Percentiles rank a stretch among this genome's conserved stretches.
phyloP scores from a whole-genome alignment of 2,797 vertebrate genomes.

The Gastrophryne carolinensis region DNA sequence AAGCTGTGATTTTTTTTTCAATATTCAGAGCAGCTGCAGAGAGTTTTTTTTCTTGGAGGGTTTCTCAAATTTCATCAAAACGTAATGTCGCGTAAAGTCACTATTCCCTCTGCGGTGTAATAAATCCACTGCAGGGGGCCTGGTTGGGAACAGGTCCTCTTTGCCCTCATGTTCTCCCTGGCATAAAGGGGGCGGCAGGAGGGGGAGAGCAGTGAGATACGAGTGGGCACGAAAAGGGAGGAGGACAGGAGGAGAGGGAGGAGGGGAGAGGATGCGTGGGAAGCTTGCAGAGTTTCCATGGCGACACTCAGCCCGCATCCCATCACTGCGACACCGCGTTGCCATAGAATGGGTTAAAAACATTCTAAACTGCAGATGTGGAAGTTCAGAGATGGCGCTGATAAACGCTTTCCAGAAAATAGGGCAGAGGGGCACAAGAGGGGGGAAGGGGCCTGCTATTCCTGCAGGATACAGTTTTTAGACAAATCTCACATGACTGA shows the following conservation, averaged over 20 bases:
- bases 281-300: conserved; percentile 41
- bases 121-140: no score
- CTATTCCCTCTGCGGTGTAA: no score
- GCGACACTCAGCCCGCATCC: conserved; percentile 24
- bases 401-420: no score
- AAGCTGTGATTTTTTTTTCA: no score
- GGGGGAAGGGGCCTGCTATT: neutral
- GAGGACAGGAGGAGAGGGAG: neutral
- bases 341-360: conserved; percentile 5
- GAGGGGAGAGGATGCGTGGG: conserved; percentile 26
- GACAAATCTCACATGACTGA: no score
- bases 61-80: no score
- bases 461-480: no score
- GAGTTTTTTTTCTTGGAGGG: no score
- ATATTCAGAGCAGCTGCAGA: no score
- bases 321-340: conserved; percentile 1
- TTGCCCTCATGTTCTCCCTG: neutral
- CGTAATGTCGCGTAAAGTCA: no score
- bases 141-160: neutral
- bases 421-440: neutral
- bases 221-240: conserved; percentile 28
- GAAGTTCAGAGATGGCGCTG: no score
- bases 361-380: neutral
- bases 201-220: neutral
- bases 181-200: neutral